Conservation (phyloP, 2,797 vertebrate genomes). For the Cygnus olor region DNA sequence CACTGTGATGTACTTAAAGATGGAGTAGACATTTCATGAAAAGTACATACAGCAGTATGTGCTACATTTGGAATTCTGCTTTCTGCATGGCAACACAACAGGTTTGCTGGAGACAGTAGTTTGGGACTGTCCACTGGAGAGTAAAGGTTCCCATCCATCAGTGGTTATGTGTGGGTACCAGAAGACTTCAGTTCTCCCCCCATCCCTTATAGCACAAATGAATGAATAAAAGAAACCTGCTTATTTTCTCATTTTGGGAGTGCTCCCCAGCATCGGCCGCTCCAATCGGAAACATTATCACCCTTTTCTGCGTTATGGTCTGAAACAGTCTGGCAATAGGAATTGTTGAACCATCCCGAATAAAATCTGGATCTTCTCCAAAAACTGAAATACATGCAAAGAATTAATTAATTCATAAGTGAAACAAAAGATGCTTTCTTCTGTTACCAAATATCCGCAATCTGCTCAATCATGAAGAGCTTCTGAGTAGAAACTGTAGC, state of each 20-base stretch:
- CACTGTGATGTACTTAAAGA: background rate
- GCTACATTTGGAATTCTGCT: background rate
- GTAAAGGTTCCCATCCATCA: background rate
- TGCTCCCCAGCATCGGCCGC: constrained; percentile 90
- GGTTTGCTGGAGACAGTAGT: background rate
- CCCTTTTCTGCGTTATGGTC: constrained; percentile 83
- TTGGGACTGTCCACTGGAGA: background rate
- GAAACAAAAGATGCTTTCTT: background rate
- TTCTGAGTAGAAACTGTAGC: background rate
- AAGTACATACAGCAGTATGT: fast-evolving
- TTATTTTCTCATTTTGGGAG: constrained; percentile 95
- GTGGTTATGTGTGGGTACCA: background rate
- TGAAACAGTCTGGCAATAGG: constrained; percentile 89
- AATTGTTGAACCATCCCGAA: constrained; percentile 90
- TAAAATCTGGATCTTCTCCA: constrained; percentile 86
- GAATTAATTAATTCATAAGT: background rate
- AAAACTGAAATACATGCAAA: constrained; percentile 82
- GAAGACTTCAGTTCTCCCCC: background rate
- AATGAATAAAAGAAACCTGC: constrained; percentile 81
- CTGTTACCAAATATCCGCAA: background rate
- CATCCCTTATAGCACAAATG: background rate
- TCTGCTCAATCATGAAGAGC: background rate
- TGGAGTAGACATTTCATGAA: background rate
- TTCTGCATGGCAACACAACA: background rate
- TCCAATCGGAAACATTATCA: constrained; percentile 92